Evolutionary conservation across 2,797 vertebrate genomes (phyloP), one percentile per base, ranked within the genome.

Genomic region (Momotus momota): DNA sequence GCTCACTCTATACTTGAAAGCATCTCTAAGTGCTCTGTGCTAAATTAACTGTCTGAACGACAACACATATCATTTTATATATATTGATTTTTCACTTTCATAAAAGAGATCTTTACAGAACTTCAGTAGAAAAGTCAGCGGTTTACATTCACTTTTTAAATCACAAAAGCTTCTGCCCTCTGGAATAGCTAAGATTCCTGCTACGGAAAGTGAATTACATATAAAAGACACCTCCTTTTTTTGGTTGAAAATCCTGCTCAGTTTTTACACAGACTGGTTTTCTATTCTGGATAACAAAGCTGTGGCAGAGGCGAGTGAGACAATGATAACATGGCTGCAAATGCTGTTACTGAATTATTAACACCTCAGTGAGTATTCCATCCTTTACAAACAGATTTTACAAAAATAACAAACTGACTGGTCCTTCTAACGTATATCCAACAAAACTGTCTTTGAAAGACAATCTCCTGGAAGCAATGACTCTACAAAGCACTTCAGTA

Each of bases 11-110:
- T 8, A 14, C 46, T 64, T 45, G 10, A 41, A 86, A 80, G 8
- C 15, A 79, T 65, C 38, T 1, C 0, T n/a, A 64, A n/a, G 12
- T 33, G 18, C 45, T 69, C 27, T 2, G 1, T 31, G 20, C 7
- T 61, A 74, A 61, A 41, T 52, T 41, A 60, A 29, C 17, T 58
- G 20, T 35, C n/a, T 69, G 43, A 88, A 89, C 48, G 12, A 61
- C 17, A 2, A 1, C 27, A 67, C 5, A 2, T 9, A 21, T 8
- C 2, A 25, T 35, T 73, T 61, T 48, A 33, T 40, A 60, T 17
- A 18, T 35, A 55, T 12, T 60, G 7, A 21, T 49, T 86, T 81
- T 88, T 67, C 65, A 69, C 46, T 49, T 81, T 81, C 5, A 1
- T 54, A 35, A 35, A 81, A 57, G 16, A 74, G 54, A 57, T 22